Conservation (phyloP, 2,113 vertebrate species). For the Glaucidium brasilianum region DNA sequence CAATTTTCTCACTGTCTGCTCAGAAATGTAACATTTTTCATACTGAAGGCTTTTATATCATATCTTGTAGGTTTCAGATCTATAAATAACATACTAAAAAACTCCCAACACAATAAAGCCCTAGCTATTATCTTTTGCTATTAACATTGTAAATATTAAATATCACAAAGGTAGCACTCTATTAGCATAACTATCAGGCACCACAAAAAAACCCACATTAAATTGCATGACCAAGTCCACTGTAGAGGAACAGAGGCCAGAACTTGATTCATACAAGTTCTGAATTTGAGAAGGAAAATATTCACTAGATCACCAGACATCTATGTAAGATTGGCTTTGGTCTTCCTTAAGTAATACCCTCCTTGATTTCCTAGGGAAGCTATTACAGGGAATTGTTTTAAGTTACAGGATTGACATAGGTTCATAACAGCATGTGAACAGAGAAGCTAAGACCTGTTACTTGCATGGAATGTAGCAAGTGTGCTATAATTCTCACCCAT, state of each 20-base stretch:
- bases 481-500: background rate
- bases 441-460: background rate
- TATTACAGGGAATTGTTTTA: background rate
- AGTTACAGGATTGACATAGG: background rate
- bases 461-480: background rate
- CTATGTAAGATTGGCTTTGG: background rate
- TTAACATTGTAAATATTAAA: background rate
- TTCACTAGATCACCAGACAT: background rate
- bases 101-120: background rate
- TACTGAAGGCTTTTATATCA: slow-evolving; percentile 65
- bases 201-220: background rate
- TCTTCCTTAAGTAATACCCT: background rate
- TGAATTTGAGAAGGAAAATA: background rate
- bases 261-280: background rate
- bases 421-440: background rate
- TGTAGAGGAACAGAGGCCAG: background rate
- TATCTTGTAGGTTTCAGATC: slow-evolving; percentile 50
- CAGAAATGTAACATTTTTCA: slow-evolving; percentile 65
- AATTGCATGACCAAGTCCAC: background rate
- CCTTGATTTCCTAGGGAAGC: background rate
- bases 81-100: slow-evolving; percentile 49
- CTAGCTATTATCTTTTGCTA: background rate
- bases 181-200: background rate
- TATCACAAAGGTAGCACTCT: background rate
- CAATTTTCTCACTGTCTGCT: slow-evolving; percentile 69